These are phyloP conservation scores for Unio delphinus DNA, from an alignment of 2,888 invertebrate species.

Conservation along the genomic window DNA sequence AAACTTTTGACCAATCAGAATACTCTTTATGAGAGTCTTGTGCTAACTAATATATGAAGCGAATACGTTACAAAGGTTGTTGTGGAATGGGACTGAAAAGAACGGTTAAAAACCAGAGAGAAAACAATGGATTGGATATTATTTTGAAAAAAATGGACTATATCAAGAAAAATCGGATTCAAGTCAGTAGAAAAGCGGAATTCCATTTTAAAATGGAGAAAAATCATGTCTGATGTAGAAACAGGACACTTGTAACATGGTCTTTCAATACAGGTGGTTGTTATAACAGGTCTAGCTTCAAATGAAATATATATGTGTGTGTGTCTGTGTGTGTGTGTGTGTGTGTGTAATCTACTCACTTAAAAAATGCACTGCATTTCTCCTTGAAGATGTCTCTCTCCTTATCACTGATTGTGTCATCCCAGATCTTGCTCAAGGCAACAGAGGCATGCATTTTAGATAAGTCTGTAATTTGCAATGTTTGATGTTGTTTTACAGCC, in stretches of 20 bases:
- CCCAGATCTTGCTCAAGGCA: conserved; percentile 90
- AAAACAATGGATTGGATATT: too few species aligned
- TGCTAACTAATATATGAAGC: too few species aligned
- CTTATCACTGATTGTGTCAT: conserved; percentile 95
- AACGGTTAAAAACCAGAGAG: too few species aligned
- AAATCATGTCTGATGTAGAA: not conserved
- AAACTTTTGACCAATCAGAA: too few species aligned
- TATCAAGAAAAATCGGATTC: too few species aligned
- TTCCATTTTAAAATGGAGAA: too few species aligned
- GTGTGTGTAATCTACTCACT: conserved; percentile 45
- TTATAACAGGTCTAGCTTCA: not conserved
- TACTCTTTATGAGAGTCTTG: too few species aligned
- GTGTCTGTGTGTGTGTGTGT: too few species aligned
- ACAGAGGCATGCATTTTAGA: conserved; percentile 93
- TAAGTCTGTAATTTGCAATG: conserved; percentile 88
- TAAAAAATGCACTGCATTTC: conserved; percentile 63
- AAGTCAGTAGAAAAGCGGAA: too few species aligned
- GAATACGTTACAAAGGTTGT: too few species aligned
- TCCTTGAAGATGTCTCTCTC: conserved; percentile 66
- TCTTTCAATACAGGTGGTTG: not conserved
- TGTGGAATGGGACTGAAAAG: too few species aligned
- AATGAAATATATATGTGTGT: not conserved
- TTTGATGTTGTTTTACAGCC: conserved; percentile 87
- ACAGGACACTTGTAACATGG: conserved; percentile 1
- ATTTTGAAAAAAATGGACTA: too few species aligned